Percentiles rank a stretch among this genome's conserved stretches.
phyloP scores from a whole-genome alignment of 2,113 vertebrate species.

The Nerophis lumbriciformis region DNA sequence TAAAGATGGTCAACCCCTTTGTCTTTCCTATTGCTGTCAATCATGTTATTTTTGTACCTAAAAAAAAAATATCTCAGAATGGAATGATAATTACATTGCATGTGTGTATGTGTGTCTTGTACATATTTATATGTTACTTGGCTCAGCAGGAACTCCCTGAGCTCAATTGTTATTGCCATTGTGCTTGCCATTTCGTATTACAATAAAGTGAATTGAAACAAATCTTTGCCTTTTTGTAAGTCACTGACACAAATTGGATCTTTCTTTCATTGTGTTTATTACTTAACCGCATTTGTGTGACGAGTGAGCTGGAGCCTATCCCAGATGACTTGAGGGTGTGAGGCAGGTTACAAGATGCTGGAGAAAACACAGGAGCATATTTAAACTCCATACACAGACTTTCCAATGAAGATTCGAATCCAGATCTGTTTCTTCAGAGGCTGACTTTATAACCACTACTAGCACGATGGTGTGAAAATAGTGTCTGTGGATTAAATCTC shows the following conservation, averaged over 20 bases:
- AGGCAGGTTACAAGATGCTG: too few relatives aligned
- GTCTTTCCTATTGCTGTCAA: not conserved
- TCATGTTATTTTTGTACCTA: conserved; percentile 41
- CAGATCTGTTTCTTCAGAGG: too few relatives aligned
- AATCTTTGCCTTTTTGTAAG: not conserved
- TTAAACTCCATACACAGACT: too few relatives aligned
- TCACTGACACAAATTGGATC: not conserved
- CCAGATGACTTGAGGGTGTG: too few relatives aligned
- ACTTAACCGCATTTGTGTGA: too few relatives aligned
- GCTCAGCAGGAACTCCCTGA: conserved; percentile 27
- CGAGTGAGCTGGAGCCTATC: too few relatives aligned
- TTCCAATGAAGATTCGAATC: too few relatives aligned
- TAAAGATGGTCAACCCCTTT: conserved; percentile 5
- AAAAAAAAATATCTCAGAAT: conserved; percentile 23
- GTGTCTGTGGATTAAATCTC: too few relatives aligned
- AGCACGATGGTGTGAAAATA: too few relatives aligned
- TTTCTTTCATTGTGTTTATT: too few relatives aligned
- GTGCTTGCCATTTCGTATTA: conserved; percentile 47
- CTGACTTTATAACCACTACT: too few relatives aligned
- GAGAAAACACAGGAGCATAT: too few relatives aligned
- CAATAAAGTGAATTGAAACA: conserved; percentile 46
- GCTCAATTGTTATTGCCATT: conserved; percentile 23
- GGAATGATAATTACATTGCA: conserved; percentile 20
- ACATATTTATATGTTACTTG: conserved; percentile 57
- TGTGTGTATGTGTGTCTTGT: conserved; percentile 52